Conservation (phyloP, 2,888 invertebrate species). For the Dryobota labecula region DNA sequence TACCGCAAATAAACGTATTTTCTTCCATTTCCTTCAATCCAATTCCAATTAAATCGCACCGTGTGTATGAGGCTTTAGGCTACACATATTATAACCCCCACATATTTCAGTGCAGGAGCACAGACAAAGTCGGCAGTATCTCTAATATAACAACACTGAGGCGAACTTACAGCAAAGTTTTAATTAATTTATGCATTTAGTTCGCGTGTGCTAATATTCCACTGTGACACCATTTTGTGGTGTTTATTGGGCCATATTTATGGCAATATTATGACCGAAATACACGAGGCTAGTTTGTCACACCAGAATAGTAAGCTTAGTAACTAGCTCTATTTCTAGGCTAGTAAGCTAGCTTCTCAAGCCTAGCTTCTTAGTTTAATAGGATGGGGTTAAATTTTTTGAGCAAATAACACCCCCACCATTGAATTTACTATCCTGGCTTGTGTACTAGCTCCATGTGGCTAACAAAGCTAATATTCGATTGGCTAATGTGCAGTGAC, state of each 20-base stretch:
- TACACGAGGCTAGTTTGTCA: background rate
- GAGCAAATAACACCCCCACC: background rate
- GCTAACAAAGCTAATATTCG: background rate
- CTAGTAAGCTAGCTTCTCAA: background rate
- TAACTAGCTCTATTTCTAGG: background rate
- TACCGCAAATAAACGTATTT: too few relatives aligned
- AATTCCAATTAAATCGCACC: too few relatives aligned
- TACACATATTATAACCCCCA: constrained; percentile 4
- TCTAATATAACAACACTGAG: constrained; percentile 38
- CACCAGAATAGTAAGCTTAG: background rate
- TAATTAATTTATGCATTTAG: constrained; percentile 77
- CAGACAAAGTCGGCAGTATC: constrained; percentile 38
- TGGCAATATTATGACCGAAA: background rate
- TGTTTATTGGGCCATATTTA: constrained; percentile 52
- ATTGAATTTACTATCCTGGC: background rate
- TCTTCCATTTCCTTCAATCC: too few relatives aligned
- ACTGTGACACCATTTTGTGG: constrained; percentile 56
- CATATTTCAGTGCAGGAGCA: constrained; percentile 9
- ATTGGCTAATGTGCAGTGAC: background rate
- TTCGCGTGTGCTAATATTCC: constrained; percentile 68
- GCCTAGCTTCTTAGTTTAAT: background rate
- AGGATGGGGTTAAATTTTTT: background rate
- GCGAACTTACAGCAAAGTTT: constrained; percentile 67
- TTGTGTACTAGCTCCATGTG: background rate
- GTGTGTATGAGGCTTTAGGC: background rate